A percentile compares a stretch with the other conserved stretches of the same genome.
Evolutionary conservation across 2,888 invertebrate species (phyloP).

Genomic region (Oscheius sp.): DNA sequence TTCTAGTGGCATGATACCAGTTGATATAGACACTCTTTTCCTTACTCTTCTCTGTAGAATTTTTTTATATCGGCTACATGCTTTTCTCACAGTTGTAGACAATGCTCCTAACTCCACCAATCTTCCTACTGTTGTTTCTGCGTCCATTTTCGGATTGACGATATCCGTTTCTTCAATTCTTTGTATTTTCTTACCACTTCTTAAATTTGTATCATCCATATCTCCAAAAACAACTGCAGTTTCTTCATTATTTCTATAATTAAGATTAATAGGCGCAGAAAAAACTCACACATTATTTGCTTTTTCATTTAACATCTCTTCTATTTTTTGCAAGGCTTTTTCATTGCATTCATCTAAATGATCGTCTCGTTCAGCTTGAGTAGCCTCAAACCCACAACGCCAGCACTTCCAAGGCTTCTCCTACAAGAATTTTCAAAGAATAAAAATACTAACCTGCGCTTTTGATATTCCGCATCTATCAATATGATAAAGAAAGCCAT

Average conservation of each 20-base stretch:
- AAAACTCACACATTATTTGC: not conserved
- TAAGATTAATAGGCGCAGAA: too few relatives aligned
- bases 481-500: constrained; percentile 19
- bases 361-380: not conserved
- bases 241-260: not conserved
- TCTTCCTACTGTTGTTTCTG: too few relatives aligned
- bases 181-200: constrained; percentile 11
- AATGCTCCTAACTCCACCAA: too few relatives aligned
- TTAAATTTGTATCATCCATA: constrained; percentile 9
- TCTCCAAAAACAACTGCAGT: not conserved
- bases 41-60: not conserved
- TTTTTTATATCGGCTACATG: too few relatives aligned
- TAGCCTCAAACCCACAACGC: constrained; percentile 16
- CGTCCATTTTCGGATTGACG: not conserved
- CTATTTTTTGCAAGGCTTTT: too few relatives aligned
- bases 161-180: not conserved
- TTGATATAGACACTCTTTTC: constrained; percentile 6
- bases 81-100: too few relatives aligned
- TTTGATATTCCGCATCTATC: constrained; percentile 15
- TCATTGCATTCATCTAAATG: constrained; percentile 2
- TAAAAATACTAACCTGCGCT: not conserved
- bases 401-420: constrained; percentile 27
- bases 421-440: not conserved
- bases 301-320: too few relatives aligned
- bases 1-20: constrained; percentile 17